Percentiles rank a stretch among this genome's conserved stretches.
phyloP scores from a whole-genome alignment of 2,113 vertebrate genomes.

The Noctilio leporinus region DNA sequence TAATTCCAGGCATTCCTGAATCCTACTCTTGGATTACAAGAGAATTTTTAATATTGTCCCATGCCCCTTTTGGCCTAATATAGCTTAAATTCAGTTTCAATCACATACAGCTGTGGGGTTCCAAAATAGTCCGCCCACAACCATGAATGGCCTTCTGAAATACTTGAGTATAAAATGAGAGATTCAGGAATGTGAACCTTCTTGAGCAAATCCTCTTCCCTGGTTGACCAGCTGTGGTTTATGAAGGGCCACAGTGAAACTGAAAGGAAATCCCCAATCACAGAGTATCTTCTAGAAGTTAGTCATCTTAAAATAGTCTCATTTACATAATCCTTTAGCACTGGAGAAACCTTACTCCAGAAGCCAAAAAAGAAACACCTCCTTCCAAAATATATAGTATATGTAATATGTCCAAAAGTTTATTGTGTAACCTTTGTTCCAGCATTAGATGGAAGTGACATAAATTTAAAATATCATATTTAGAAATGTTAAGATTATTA shows the following conservation, averaged over 20 bases:
- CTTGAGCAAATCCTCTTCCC: background rate
- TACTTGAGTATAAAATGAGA: background rate
- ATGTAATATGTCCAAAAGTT: background rate
- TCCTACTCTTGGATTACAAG: background rate
- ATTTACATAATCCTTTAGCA: background rate
- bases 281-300: background rate
- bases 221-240: background rate
- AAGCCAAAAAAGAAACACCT: background rate
- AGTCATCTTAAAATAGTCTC: background rate
- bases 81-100: background rate
- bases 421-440: background rate
- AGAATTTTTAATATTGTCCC: background rate
- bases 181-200: background rate
- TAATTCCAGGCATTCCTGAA: background rate
- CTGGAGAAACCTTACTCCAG: background rate
- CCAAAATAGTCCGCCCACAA: background rate
- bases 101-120: background rate
- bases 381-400: background rate
- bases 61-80: background rate
- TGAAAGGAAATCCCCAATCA: background rate
- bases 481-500: background rate
- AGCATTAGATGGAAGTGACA: background rate
- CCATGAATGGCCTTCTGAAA: background rate
- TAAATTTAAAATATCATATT: background rate
- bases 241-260: background rate